These are phyloP conservation scores for Mesorhabditis spiculigera DNA, from an alignment of 2,888 invertebrate species.

Conservation along the genomic window DNA sequence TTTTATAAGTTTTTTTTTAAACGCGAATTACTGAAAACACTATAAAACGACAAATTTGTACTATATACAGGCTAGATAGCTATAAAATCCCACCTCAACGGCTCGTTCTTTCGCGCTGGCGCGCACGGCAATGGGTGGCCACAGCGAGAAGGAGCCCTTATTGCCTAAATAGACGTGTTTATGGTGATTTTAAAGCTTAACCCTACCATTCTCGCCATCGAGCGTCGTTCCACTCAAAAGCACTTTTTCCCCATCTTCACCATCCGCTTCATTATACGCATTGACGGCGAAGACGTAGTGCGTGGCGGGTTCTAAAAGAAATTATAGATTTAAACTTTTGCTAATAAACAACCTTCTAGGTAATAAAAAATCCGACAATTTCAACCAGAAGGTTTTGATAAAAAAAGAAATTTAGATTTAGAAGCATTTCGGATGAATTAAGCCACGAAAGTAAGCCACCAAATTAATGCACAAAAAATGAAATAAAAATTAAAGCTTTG, in stretches of 20 bases:
- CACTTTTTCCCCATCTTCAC: conserved; percentile 51
- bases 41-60: too few species aligned
- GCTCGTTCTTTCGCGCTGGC: conserved; percentile 29
- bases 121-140: conserved; percentile 42
- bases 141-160: conserved; percentile 17
- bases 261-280: conserved; percentile 56
- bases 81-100: conserved; percentile 26
- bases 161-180: not conserved
- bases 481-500: too few species aligned
- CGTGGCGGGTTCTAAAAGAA: conserved; percentile 36
- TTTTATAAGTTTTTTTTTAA: too few species aligned
- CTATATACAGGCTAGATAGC: too few species aligned
- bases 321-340: not conserved
- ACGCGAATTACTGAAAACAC: too few species aligned
- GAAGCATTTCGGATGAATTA: too few species aligned
- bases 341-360: not conserved
- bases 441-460: too few species aligned
- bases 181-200: not conserved
- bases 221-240: conserved; percentile 39
- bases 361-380: too few species aligned
- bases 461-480: too few species aligned
- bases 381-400: too few species aligned
- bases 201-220: not conserved
- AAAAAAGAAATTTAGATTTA: too few species aligned
- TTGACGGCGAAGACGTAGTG: conserved; percentile 54